Evolutionary conservation across 2,888 invertebrate genomes (phyloP), one percentile per base, ranked within the genome.

Genomic region (Nipponacmea schrenckii): DNA sequence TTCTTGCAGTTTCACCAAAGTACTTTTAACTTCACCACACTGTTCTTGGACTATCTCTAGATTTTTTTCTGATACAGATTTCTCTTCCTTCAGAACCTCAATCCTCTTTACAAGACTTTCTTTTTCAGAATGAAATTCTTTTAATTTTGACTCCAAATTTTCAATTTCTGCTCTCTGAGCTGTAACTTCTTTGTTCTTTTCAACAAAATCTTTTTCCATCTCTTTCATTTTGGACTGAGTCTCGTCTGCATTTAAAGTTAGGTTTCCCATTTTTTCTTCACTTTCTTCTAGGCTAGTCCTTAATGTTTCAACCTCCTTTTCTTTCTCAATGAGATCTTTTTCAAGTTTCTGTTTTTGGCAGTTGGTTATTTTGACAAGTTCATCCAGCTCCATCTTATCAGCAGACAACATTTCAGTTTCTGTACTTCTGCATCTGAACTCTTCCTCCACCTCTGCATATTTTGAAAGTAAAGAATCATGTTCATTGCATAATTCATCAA

Each of bases 91-190:
- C 56, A 56, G 24, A 14, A 14, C 24, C 56, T 56, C 20, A 10
- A 24, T 56, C 24, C 20, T 56, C 24, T 20, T 24, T 20, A 20
- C 20, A 10, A 56, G 50, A 27, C 62, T 27, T 17, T 74, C 71
- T 66, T 68, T 68, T 24, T 70, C 75, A 24, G 20, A 20, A 12
- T 20, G 24, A 10, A 56, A 68, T 48, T 72, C 69, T 62, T 66
- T 48, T 4, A 72, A 31, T 15, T 5, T 17, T 48, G 62, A n/a
- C 45, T 68, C 31, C 15, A 72, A 31, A 8, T 31, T 27, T 68
- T 75, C 75, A 15, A 81, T 67, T 31, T 79, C 77, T 24, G 77
- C 77, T 46, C 79, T 78, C 46, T 77, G 77, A 62, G 65, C 24
- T 24, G 8, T 15, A 5, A 20, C 24, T 17, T 74, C 75, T 27